A percentile compares a stretch with the other conserved stretches of the same genome.
Conservation (phyloP, 2,113 vertebrate genomes). For the Apteryx mantelli region DNA sequence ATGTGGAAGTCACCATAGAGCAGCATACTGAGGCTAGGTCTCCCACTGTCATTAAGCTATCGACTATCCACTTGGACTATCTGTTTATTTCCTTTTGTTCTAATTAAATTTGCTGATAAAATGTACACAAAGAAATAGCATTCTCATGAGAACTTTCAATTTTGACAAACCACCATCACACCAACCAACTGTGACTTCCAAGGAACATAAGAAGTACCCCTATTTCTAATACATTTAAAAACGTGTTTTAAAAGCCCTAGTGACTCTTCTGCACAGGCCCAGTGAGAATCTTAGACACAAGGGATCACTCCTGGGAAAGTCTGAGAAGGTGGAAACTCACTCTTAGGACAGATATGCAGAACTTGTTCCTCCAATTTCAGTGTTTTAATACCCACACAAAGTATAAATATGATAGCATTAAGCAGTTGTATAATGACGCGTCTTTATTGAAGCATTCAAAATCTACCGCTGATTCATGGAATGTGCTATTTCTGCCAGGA, state of each 20-base stretch:
- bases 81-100: background rate
- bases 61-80: background rate
- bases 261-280: background rate
- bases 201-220: fast-evolving
- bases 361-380: background rate
- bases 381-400: background rate
- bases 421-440: background rate
- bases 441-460: background rate
- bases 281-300: background rate
- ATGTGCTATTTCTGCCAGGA: conserved; percentile 11
- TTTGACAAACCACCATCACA: background rate
- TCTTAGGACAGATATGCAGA: background rate
- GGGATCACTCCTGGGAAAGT: background rate
- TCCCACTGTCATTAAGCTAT: background rate
- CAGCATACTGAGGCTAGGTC: fast-evolving
- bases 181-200: background rate
- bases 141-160: background rate
- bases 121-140: background rate
- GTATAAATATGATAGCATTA: background rate
- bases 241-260: fast-evolving
- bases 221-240: background rate
- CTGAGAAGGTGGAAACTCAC: background rate
- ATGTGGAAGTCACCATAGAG: background rate
- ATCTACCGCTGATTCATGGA: background rate
- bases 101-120: background rate